Evolutionary conservation across 2,888 invertebrate species (phyloP).

Genomic region (Callinectes sapidus): DNA sequence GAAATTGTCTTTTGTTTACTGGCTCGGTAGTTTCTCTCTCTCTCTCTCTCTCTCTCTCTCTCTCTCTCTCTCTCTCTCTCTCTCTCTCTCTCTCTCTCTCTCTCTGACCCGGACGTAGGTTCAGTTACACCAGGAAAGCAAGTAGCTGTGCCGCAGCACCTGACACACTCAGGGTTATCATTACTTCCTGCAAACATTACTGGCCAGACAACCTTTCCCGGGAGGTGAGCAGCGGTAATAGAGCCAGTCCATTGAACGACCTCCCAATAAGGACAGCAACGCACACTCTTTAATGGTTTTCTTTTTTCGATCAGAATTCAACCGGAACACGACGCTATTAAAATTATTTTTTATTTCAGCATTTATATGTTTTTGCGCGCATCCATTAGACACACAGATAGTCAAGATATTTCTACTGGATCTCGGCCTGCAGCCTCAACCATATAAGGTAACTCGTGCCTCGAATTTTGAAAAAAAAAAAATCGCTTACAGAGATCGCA

Average conservation of each 20-base stretch:
- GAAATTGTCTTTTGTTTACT: neutral
- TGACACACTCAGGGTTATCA: neutral
- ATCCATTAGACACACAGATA: conserved; percentile 11
- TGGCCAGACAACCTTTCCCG: neutral
- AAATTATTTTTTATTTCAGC: neutral
- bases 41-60: neutral
- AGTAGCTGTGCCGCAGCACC: neutral
- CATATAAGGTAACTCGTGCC: neutral
- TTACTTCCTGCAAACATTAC: neutral
- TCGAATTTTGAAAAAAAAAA: neutral
- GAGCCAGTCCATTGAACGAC: neutral
- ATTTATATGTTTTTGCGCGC: neutral
- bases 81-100: neutral
- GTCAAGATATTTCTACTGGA: neutral
- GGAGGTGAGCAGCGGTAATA: neutral
- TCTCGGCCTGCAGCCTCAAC: neutral
- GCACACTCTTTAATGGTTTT: neutral
- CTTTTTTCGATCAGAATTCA: neutral
- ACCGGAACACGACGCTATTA: neutral
- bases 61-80: neutral
- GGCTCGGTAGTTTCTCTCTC: neutral
- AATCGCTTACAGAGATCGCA: neutral
- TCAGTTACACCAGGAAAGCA: neutral
- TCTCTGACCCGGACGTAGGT: neutral
- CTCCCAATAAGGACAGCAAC: neutral